Conservation (phyloP, 2,113 vertebrate species). For the Tylochromis polylepis region DNA sequence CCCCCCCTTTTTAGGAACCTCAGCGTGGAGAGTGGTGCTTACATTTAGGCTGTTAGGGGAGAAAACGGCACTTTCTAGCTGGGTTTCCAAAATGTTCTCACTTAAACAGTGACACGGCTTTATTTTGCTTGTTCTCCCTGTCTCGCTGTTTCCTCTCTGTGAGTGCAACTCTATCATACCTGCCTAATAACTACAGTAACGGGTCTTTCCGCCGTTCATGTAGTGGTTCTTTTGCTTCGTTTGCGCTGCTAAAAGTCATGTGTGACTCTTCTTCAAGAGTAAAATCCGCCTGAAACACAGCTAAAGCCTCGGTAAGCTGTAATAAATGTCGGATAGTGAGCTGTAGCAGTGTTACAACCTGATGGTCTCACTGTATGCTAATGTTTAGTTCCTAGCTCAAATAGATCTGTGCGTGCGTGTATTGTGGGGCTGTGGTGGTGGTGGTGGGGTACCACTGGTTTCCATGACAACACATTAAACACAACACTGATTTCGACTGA, state of each 20-base stretch:
- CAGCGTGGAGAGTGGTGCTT: not conserved
- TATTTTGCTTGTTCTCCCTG: not conserved
- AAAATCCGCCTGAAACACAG: not conserved
- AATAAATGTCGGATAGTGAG: not conserved
- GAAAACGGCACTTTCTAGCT: not conserved
- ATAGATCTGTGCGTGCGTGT: not conserved
- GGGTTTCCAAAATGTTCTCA: not conserved
- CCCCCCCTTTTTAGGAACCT: not conserved
- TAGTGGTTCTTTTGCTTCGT: not conserved
- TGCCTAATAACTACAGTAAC: not conserved
- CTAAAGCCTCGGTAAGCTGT: not conserved
- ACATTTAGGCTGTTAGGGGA: not conserved
- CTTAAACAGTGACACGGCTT: not conserved
- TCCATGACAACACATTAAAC: constrained; percentile 1
- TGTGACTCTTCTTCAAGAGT: not conserved
- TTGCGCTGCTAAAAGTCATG: not conserved
- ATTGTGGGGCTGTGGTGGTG: not conserved
- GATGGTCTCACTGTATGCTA: not conserved
- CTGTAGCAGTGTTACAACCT: not conserved
- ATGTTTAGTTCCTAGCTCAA: not conserved
- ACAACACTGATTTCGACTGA: not conserved
- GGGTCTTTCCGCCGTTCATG: not conserved
- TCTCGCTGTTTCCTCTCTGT: not conserved
- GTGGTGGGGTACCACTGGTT: not conserved
- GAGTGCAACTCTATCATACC: not conserved